Conservation (phyloP, 2,797 vertebrate genomes). For the Pseudochirops corinnae region DNA sequence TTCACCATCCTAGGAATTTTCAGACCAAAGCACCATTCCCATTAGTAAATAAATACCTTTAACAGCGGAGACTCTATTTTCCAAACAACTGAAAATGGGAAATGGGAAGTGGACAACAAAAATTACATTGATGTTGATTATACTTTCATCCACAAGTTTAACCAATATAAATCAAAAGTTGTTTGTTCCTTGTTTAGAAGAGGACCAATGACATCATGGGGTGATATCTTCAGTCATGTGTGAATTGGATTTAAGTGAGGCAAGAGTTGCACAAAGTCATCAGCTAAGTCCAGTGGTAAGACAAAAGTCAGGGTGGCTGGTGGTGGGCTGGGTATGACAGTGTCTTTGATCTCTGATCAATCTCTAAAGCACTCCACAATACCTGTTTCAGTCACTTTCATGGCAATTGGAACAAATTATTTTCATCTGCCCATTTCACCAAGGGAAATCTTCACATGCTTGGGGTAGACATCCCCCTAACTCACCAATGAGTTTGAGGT, state of each 20-base stretch:
- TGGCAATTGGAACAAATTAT: not conserved
- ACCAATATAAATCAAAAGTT: not conserved
- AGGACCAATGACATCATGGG: not conserved
- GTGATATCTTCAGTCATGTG: not conserved
- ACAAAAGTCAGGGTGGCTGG: not conserved
- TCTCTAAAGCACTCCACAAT: not conserved
- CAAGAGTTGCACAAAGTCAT: not conserved
- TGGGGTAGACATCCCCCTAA: not conserved
- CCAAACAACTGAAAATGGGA: not conserved
- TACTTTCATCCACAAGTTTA: not conserved
- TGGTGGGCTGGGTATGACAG: not conserved
- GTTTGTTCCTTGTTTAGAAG: not conserved
- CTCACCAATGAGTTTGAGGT: not conserved
- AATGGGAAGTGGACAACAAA: not conserved
- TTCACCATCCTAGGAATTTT: not conserved
- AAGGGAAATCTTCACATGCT: not conserved
- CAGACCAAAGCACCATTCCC: not conserved
- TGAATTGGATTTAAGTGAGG: not conserved
- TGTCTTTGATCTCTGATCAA: not conserved
- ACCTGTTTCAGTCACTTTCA: not conserved
- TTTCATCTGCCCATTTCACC: not conserved
- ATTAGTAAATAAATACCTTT: not conserved
- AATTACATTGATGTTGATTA: not conserved
- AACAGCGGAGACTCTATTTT: not conserved
- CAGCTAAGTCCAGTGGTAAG: not conserved